phyloP scores from a whole-genome alignment of 2,113 vertebrate species.

The Sinocyclocheilus anshuiensis region DNA sequence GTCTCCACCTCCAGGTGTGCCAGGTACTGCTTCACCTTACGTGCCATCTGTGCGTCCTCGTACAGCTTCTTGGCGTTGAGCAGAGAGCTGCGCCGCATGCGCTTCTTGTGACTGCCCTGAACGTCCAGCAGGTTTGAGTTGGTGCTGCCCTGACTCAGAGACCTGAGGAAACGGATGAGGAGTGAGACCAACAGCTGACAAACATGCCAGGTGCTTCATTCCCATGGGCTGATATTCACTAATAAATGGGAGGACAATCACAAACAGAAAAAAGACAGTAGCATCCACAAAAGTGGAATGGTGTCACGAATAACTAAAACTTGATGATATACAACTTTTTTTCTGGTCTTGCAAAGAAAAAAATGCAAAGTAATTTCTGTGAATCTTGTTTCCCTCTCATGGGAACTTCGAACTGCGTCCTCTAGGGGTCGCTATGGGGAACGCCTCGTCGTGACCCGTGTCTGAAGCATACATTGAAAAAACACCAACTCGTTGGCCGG shows the following conservation, averaged over 20 bases:
- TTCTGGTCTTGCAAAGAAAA: background rate
- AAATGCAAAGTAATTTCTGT: background rate
- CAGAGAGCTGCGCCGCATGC: constrained; percentile 89
- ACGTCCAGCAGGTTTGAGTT: constrained; percentile 96
- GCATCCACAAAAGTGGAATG: background rate
- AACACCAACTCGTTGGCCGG: too few species aligned
- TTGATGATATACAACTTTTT: background rate
- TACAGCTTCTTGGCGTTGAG: constrained; percentile 97
- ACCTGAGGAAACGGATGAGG: constrained; percentile 71
- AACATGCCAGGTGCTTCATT: background rate
- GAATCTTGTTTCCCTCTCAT: background rate
- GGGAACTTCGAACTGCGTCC: too few species aligned
- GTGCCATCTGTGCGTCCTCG: constrained; percentile 96
- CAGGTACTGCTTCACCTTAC: constrained; percentile 96
- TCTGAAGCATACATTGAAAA: too few species aligned
- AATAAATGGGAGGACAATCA: background rate
- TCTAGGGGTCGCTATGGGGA: too few species aligned
- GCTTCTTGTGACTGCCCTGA: constrained; percentile 92
- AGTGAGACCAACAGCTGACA: background rate
- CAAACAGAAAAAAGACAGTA: background rate
- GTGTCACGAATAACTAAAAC: background rate
- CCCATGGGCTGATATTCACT: background rate
- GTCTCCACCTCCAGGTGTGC: constrained; percentile 88
- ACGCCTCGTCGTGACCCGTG: too few species aligned
- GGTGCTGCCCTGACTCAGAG: constrained; percentile 96